A percentile compares a stretch with the other conserved stretches of the same genome.
Evolutionary conservation across 2,113 vertebrate species (phyloP).

Genomic region (Ardeotis arabs): DNA sequence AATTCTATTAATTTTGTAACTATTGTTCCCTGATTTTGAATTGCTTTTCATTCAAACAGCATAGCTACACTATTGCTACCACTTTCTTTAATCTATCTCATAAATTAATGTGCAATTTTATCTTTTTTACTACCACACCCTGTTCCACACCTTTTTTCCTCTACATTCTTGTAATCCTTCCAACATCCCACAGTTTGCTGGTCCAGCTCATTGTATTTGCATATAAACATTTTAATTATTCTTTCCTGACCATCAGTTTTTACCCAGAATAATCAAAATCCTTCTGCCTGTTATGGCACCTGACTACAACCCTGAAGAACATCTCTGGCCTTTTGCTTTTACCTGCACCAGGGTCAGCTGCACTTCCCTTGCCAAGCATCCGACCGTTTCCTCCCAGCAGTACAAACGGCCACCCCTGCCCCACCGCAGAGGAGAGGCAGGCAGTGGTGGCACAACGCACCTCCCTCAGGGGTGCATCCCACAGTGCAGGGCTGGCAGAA

Average conservation of each 20-base stretch:
- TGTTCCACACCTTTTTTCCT: background rate
- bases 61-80: background rate
- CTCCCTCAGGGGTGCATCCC: background rate
- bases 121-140: background rate
- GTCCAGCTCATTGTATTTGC: background rate
- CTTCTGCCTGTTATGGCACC: background rate
- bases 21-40: background rate
- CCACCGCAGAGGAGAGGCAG: no score
- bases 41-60: background rate
- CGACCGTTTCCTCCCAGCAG: no score
- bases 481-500: background rate
- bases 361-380: background rate
- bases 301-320: background rate
- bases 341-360: no score
- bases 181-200: background rate
- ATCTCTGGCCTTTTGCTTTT: background rate
- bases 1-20: background rate
- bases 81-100: background rate
- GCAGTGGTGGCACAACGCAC: fast-evolving
- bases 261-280: background rate
- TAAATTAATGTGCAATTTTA: background rate
- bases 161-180: background rate
- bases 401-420: background rate
- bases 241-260: background rate
- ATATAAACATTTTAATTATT: background rate